phyloP scores from a whole-genome alignment of 2,113 vertebrate species.

The Malurus melanocephalus region DNA sequence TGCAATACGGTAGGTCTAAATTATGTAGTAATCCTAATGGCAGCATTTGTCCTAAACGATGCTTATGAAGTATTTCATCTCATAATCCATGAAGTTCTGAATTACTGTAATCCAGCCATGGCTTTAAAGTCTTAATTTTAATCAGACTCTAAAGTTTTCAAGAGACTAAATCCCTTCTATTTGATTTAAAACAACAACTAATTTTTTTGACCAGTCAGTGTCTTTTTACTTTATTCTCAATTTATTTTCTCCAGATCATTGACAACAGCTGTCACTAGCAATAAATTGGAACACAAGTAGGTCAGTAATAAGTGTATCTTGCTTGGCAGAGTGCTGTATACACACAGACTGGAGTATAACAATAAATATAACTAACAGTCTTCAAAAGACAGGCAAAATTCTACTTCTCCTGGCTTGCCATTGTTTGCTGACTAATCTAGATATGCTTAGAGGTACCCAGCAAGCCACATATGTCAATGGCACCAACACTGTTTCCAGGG shows the following conservation, averaged over 20 bases:
- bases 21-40: slow-evolving; percentile 38
- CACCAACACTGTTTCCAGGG: background rate
- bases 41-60: slow-evolving; percentile 17
- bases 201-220: slow-evolving; percentile 29
- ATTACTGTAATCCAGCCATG: slow-evolving; percentile 34
- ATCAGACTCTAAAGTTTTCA: slow-evolving; percentile 19
- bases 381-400: slow-evolving; percentile 10
- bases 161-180: slow-evolving; percentile 33
- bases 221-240: slow-evolving; percentile 16
- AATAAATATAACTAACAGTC: background rate
- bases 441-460: background rate
- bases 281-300: slow-evolving; percentile 49
- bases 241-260: slow-evolving; percentile 46
- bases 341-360: background rate
- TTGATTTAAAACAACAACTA: slow-evolving; percentile 34
- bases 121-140: slow-evolving; percentile 50
- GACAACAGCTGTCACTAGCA: slow-evolving; percentile 48
- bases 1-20: background rate
- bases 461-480: background rate
- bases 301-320: slow-evolving; percentile 47
- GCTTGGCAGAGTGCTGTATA: slow-evolving; percentile 5
- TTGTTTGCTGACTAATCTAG: background rate
- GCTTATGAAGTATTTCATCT: slow-evolving; percentile 27
- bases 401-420: background rate
- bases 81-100: slow-evolving; percentile 37